Evolutionary conservation across 2,113 vertebrate genomes (phyloP), one percentile per base, ranked within the genome.

Genomic region (Galeopterus variegatus): DNA sequence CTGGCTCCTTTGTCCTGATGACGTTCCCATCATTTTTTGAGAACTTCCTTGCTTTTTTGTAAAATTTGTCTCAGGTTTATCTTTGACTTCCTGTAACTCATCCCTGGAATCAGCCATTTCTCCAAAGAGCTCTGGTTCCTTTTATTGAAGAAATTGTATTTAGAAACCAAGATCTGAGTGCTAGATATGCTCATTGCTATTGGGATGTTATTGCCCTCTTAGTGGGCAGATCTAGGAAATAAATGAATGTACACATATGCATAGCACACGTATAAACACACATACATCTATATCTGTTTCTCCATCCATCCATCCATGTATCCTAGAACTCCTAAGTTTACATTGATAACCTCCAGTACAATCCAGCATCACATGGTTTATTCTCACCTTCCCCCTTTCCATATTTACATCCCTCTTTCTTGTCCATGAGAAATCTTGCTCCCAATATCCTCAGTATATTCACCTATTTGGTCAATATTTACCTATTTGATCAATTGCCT

Each of bases 391-490:
- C n/a, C 45, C 54, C 9, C 14, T 90, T 88, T 73, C 60, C 62
- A 19, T 89, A 54, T 88, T 80, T 88, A n/a, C 54, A 28, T 13
- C 13, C n/a, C 76, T 58, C 48, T 81, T 83, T 90, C 56, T 67
- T 69, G 45, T 89, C 62, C 92, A 31, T 83, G 45, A 90, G 93
- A 80, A 54, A 69, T 75, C 75, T 80, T 79, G 15, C 19, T 88
- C 54, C 33, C 60, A 4, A 50, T 50, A 21, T 65, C 36, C 24
- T 91, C 21, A 76, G 18, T 88, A 12, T 69, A 45, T 62, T 84
- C 72, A 41, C 41, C 28, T 93, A 19, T 48, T 84, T 56, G 45
- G 26, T 75, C 33, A 84, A 0, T 75, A 21, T 70, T 84, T 58
- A 41, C 64, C 41, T 92, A 18, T 23, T 85, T 64, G 72, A 56